A percentile compares a stretch with the other conserved stretches of the same genome.
phyloP scores from a whole-genome alignment of 2,888 invertebrate species.

The Ormyrus pomaceus region DNA sequence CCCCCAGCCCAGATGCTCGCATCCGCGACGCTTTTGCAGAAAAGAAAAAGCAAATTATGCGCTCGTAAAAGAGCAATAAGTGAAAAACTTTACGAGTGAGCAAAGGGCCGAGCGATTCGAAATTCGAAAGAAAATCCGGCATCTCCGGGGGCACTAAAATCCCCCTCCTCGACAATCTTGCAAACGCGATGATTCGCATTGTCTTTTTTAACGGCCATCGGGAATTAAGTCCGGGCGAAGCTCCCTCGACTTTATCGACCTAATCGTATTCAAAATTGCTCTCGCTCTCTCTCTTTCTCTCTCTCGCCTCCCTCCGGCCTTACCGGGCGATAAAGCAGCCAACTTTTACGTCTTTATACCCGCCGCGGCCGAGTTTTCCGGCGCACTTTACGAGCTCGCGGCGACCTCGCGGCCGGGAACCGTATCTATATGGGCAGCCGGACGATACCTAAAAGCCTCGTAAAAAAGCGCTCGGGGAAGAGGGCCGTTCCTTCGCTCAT shows the following conservation, averaged over 20 bases:
- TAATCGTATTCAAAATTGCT: slow-evolving; percentile 50
- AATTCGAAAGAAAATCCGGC: slow-evolving; percentile 14
- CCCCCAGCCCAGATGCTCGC: not conserved
- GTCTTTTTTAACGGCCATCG: slow-evolving; percentile 20
- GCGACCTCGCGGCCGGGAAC: not conserved
- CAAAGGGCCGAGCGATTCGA: not conserved
- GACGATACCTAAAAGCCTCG: slow-evolving; percentile 20
- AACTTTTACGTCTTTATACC: slow-evolving; percentile 46
- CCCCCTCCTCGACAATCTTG: not conserved
- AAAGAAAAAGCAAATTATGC: slow-evolving; percentile 30
- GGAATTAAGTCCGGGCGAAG: slow-evolving; percentile 33
- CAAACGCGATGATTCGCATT: slow-evolving; percentile 11
- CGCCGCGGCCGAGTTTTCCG: slow-evolving; percentile 23
- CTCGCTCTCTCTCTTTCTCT: too few relatives aligned
- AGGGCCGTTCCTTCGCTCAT: not conserved
- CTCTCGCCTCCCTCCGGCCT: too few relatives aligned
- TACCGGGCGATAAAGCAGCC: slow-evolving; percentile 18
- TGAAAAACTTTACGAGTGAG: slow-evolving; percentile 47
- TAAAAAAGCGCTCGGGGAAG: slow-evolving; percentile 22
- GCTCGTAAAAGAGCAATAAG: slow-evolving; percentile 46
- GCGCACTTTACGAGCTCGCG: too few relatives aligned
- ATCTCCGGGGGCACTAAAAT: not conserved
- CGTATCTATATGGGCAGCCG: not conserved
- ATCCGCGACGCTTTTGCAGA: not conserved
- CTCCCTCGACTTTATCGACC: slow-evolving; percentile 24